Base-by-base conservation (phyloP, 1,140 invertebrate genomes). In the Xylocopa sonorina region DNA sequence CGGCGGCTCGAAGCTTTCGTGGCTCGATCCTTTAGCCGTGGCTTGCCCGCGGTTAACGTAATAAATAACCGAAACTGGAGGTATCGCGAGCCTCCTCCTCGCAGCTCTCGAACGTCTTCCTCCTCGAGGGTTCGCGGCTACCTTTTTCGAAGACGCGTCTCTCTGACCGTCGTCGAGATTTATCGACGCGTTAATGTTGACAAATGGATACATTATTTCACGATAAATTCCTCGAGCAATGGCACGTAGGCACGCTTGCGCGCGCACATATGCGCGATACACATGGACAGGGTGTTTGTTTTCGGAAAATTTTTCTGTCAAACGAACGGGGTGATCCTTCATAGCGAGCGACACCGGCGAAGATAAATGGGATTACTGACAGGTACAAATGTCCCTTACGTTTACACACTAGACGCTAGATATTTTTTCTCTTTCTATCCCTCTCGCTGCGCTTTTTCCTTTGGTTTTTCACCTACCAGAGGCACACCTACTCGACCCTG, bases 361-460 rank as follows among this genome's bases (percentile, higher is more conserved):
- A 85, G 84, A 86, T 85, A 83, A 85, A 86, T 86, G 81, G 41
- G 80, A 83, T 82, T 64, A 68, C 43, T 46, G 84, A 86, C 83
- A 83, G 72, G 71, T 85, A 86, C 84, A 85, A 86, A 86, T 86
- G 77, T 76, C 80, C 55, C 43, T 84, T 79, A 67, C 66, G 50
- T 85, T 85, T 84, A 78, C 76, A 75, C 69, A 43, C 53, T 68
- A 75, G 29, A 34, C 41, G 57, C 53, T 73, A 57, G 9, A 24
- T 78, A 68, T 78, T 82, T 78, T 48, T 53, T 14, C n/a, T 14
- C 3, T n/a, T 1, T 41, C 32, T 1, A 3, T 9, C 12, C 27
- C 16, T 27, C 6, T 21, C 6, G 18, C 16, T 32, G 3, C n/a
- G 10, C 43, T 27, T 6, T 32, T 21, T 27, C 27, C 27, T 38